Evolutionary conservation across 2,113 vertebrate species (phyloP).

Genomic region (Seriola quinqueradiata): DNA sequence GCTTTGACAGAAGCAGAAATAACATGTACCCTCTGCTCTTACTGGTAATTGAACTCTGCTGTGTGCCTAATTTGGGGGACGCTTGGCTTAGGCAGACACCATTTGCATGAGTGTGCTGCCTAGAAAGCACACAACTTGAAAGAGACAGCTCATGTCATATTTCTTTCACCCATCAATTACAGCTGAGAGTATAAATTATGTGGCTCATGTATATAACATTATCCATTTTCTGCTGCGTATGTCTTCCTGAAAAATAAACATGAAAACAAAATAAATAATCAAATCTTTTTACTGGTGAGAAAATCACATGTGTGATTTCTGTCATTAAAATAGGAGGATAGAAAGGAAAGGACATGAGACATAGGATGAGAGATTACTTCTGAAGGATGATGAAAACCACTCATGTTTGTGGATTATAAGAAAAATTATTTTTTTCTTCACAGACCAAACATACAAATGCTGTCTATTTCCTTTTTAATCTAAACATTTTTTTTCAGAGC

Average conservation of each 20-base stretch:
- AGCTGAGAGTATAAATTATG: slow-evolving; percentile 19
- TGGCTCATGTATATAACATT: background rate
- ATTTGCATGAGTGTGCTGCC: slow-evolving; percentile 49
- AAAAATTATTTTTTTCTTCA: slow-evolving; percentile 12
- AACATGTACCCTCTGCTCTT: slow-evolving; percentile 50
- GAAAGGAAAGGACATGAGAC: slow-evolving; percentile 3
- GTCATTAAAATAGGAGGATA: slow-evolving; percentile 27
- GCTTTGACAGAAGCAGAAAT: slow-evolving; percentile 61
- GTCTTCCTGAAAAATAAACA: slow-evolving; percentile 10
- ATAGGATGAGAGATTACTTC: slow-evolving; percentile 1
- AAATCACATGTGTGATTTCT: background rate
- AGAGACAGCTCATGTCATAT: background rate
- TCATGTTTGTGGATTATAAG: background rate
- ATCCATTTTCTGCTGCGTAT: slow-evolving; percentile 9
- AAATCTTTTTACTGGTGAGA: background rate
- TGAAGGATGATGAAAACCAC: slow-evolving; percentile 35
- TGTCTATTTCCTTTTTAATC: slow-evolving; percentile 8
- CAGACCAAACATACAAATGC: slow-evolving; percentile 10
- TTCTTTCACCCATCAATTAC: slow-evolving; percentile 31
- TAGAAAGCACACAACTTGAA: slow-evolving; percentile 44
- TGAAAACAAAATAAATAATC: background rate
- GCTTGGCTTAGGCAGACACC: slow-evolving; percentile 47
- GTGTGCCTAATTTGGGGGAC: slow-evolving; percentile 54
- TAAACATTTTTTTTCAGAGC: background rate
- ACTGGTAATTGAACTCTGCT: slow-evolving; percentile 72